phyloP scores from a whole-genome alignment of 2,888 invertebrate genomes.

The Torymus texanus region DNA sequence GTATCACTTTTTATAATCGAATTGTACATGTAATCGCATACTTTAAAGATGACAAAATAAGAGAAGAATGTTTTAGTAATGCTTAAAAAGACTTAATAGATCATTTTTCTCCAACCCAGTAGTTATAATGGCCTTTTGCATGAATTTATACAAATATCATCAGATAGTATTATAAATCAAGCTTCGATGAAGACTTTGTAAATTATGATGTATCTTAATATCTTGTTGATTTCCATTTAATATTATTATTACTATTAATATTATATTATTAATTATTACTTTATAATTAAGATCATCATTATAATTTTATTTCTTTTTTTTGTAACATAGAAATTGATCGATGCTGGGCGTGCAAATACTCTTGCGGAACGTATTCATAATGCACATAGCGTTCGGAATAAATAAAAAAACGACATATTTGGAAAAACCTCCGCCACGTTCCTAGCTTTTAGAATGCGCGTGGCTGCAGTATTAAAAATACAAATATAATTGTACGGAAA shows the following conservation, averaged over 20 bases:
- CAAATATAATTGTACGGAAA: conserved; percentile 60
- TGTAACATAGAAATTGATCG: conserved; percentile 44
- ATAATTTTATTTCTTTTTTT: conserved; percentile 34
- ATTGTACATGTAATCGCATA: conserved; percentile 53
- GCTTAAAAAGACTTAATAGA: conserved; percentile 47
- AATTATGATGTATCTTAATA: conserved; percentile 55
- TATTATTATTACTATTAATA: conserved; percentile 45
- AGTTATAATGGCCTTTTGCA: conserved; percentile 62
- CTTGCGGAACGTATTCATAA: conserved; percentile 57
- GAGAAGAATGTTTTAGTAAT: conserved; percentile 51
- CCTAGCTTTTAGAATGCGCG: conserved; percentile 49
- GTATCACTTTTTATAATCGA: conserved; percentile 56
- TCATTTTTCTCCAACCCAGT: conserved; percentile 54
- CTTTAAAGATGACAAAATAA: conserved; percentile 47
- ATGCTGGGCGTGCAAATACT: conserved; percentile 58
- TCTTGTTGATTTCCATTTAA: conserved; percentile 47
- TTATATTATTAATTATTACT: conserved; percentile 42
- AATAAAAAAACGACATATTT: conserved; percentile 32
- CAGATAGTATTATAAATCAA: conserved; percentile 60
- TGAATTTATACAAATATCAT: conserved; percentile 62
- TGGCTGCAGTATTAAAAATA: conserved; percentile 62
- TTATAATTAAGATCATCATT: conserved; percentile 42
- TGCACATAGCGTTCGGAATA: conserved; percentile 53
- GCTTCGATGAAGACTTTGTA: conserved; percentile 59
- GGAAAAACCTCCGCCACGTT: conserved; percentile 42